Evolutionary conservation across 2,113 vertebrate genomes (phyloP).

Genomic region (Microtus richardsoni): DNA sequence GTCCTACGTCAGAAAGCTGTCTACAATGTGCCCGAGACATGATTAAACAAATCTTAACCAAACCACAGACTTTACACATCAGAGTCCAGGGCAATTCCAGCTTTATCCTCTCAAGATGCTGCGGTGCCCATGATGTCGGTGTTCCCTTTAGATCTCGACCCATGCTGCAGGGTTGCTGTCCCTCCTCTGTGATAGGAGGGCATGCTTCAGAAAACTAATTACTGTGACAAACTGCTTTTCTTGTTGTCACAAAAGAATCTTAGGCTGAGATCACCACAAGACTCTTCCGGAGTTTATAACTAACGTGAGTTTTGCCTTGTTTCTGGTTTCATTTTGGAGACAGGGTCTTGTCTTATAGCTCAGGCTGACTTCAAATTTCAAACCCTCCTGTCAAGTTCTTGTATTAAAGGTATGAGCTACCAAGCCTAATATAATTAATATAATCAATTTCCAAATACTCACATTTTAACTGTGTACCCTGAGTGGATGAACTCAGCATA

Average conservation of each 20-base stretch:
- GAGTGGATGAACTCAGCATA: not conserved
- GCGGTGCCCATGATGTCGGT: too few species aligned
- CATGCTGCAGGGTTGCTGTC: rapidly evolving
- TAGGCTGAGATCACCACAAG: not conserved
- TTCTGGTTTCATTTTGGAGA: not conserved
- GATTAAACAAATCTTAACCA: not conserved
- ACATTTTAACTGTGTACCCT: not conserved
- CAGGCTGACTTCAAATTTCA: not conserved
- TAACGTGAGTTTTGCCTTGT: not conserved
- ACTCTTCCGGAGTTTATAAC: not conserved
- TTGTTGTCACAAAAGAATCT: not conserved
- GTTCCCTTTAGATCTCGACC: too few species aligned
- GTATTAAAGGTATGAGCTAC: not conserved
- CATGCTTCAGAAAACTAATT: not conserved
- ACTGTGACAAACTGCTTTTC: not conserved
- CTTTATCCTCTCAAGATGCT: not conserved
- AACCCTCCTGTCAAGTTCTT: not conserved
- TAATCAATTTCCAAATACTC: not conserved
- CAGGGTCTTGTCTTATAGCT: not conserved
- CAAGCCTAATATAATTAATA: too few species aligned
- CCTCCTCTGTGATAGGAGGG: too few species aligned
- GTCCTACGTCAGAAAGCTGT: too few species aligned
- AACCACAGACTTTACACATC: too few species aligned
- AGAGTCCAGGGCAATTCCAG: not conserved
- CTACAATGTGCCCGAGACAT: rapidly evolving